A percentile compares a stretch with the other conserved stretches of the same genome.
These are phyloP conservation scores for Poeciliopsis gracilis DNA, from an alignment of 2,797 vertebrate species.

Conservation along the genomic window DNA sequence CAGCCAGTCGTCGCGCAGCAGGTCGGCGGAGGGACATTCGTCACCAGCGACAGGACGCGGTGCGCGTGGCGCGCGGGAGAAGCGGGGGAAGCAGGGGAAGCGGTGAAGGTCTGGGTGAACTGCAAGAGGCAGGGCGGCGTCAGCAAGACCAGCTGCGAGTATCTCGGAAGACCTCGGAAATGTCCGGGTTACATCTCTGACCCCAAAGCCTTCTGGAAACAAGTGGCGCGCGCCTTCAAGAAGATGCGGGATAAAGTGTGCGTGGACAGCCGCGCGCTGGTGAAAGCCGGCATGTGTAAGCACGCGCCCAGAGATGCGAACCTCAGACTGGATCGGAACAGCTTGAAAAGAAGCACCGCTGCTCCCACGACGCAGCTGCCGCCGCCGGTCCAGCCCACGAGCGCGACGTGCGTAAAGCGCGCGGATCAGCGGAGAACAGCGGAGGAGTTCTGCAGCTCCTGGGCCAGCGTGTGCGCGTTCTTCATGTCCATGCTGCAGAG, in stretches of 20 bases:
- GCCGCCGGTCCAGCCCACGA: not conserved
- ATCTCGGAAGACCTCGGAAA: slow-evolving; percentile 77
- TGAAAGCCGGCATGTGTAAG: slow-evolving; percentile 84
- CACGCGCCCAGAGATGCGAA: slow-evolving; percentile 80
- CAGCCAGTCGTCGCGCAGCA: slow-evolving; percentile 31
- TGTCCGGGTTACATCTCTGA: slow-evolving; percentile 78
- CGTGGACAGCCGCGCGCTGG: slow-evolving; percentile 66
- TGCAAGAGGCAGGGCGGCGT: slow-evolving; percentile 67
- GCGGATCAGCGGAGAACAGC: slow-evolving; percentile 76
- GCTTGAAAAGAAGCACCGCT: not conserved
- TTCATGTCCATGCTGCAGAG: slow-evolving; percentile 85
- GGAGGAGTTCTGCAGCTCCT: slow-evolving; percentile 84
- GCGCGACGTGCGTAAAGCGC: slow-evolving; percentile 68
- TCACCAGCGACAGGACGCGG: slow-evolving; percentile 67
- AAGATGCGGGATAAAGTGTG: slow-evolving; percentile 81
- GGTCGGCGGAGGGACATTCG: slow-evolving; percentile 78
- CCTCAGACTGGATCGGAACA: slow-evolving; percentile 71
- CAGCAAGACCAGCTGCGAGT: slow-evolving; percentile 74
- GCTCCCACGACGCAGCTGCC: not conserved
- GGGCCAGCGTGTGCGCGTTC: slow-evolving; percentile 85
- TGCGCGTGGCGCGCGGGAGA: slow-evolving; percentile 82
- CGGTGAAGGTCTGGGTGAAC: slow-evolving; percentile 65
- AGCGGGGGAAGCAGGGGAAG: slow-evolving; percentile 31
- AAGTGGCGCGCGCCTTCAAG: slow-evolving; percentile 81
- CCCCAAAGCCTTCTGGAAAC: slow-evolving; percentile 85